Conservation (phyloP, 1,140 invertebrate genomes). For the Macrosteles quadrilineatus region DNA sequence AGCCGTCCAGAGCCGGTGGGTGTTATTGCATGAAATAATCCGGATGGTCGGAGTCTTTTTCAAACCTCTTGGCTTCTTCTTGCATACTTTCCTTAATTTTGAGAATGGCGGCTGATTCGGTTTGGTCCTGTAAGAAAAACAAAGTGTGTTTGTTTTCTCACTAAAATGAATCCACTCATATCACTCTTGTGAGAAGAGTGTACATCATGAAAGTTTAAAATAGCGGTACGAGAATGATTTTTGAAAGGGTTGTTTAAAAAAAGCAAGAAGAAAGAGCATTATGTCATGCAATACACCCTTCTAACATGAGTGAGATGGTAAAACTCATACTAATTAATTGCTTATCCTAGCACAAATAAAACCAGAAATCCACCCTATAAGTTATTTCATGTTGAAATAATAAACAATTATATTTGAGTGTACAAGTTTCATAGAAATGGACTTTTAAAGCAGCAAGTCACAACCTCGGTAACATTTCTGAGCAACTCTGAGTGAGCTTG, state of each 20-base stretch:
- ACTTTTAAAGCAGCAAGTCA: slow-evolving; percentile 9
- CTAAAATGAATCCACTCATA: slow-evolving; percentile 30
- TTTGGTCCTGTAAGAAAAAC: slow-evolving; percentile 66
- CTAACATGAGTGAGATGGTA: slow-evolving; percentile 30
- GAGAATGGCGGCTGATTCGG: slow-evolving; percentile 96
- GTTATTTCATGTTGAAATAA: too few species aligned
- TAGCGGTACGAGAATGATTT: slow-evolving; percentile 15
- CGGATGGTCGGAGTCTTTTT: slow-evolving; percentile 96
- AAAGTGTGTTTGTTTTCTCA: slow-evolving; percentile 29
- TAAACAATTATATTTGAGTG: not conserved
- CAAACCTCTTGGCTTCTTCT: slow-evolving; percentile 98
- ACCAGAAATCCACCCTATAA: too few species aligned
- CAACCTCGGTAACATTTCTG: not conserved
- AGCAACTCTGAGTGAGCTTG: not conserved
- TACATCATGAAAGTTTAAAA: not conserved
- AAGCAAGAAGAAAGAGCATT: slow-evolving; percentile 34
- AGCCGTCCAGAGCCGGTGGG: not conserved
- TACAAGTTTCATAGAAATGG: slow-evolving; percentile 6
- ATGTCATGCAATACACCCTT: slow-evolving; percentile 36
- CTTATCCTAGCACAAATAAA: too few species aligned
- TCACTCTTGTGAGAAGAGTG: slow-evolving; percentile 33
- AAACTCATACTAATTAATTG: too few species aligned
- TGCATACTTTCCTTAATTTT: slow-evolving; percentile 99
- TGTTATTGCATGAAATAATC: slow-evolving; percentile 85
- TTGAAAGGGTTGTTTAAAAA: not conserved